Base-by-base conservation (phyloP, 2,888 invertebrate genomes). In the Spilarctia lutea region DNA sequence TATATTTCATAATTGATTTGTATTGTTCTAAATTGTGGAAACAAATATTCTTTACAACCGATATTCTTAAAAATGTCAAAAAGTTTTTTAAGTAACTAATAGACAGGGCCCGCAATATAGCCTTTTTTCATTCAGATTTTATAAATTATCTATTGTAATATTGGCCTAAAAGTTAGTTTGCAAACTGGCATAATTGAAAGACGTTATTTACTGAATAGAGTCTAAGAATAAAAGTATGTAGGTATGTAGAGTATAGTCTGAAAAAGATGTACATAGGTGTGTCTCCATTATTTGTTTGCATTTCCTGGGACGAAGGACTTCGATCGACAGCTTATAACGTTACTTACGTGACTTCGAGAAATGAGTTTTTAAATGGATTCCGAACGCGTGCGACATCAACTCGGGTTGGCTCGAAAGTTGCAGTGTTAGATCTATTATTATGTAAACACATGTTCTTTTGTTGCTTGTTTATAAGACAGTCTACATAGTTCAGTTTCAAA, bases 281-380 rank as follows among this genome's bases (percentile, higher is more conserved):
- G 20, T 48, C 18, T 39, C 27, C 48, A 45, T 60, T 16, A n/a
- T 48, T 33, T 56, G 60, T 71, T 35, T 65, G 48, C 18, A 33
- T 67, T 48, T 35, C 63, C 69, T 52, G 65, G 33, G 27, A 56
- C 74, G 68, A 75, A 69, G 74, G 76, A 73, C 72, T 80, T 75
- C 81, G 85, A 90, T 91, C 90, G 92, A 92, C 92, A 90, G 90
- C 90, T 91, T 89, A 90, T 88, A 90, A 85, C 88, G 85, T 91
- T 87, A 86, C 85, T 86, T 88, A 91, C 91, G 90, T 91, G 91
- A 88, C 90, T 87, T 80, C 79, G 89, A 91, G 91, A 91, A 91
- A 94, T 93, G 91, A 92, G 91, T 89, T 93, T 92, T 91, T 89
- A 92, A 93, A 94, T 92, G 86, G 91, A 94, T 93, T 93, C 92